Percentiles rank a stretch among this genome's conserved stretches.
Conservation (phyloP, 2,888 invertebrate genomes). For the Iphiclides podalirius region DNA sequence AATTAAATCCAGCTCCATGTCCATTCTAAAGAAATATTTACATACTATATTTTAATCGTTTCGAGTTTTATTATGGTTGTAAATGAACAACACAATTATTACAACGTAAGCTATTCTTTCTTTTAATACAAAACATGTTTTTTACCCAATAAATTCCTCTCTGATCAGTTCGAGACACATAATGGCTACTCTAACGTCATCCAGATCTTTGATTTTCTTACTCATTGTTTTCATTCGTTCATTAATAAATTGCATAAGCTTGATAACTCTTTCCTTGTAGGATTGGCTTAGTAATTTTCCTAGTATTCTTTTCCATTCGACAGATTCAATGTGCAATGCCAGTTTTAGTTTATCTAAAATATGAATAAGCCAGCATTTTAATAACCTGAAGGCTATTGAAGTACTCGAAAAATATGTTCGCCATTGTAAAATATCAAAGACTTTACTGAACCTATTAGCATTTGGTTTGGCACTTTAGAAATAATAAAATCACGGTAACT, state of each 20-base stretch:
- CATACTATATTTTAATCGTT: neutral
- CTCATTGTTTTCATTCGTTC: constrained; percentile 85
- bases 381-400: no score
- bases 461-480: no score
- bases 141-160: constrained; percentile 85
- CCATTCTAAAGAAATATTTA: constrained; percentile 74
- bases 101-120: neutral
- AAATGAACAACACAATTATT: constrained; percentile 5
- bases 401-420: no score
- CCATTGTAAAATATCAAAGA: no score
- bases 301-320: constrained; percentile 87
- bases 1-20: constrained; percentile 86
- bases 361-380: no score
- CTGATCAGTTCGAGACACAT: constrained; percentile 86
- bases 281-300: constrained; percentile 84
- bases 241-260: constrained; percentile 87
- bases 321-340: constrained; percentile 85
- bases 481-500: no score
- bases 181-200: constrained; percentile 91
- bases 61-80: neutral
- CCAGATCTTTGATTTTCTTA: constrained; percentile 87
- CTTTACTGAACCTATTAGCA: no score
- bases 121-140: neutral
- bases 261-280: constrained; percentile 85
- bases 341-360: constrained; percentile 82